Evolutionary conservation across 1,140 invertebrate species (phyloP).

Genomic region (Caenorhabditis inopinata): DNA sequence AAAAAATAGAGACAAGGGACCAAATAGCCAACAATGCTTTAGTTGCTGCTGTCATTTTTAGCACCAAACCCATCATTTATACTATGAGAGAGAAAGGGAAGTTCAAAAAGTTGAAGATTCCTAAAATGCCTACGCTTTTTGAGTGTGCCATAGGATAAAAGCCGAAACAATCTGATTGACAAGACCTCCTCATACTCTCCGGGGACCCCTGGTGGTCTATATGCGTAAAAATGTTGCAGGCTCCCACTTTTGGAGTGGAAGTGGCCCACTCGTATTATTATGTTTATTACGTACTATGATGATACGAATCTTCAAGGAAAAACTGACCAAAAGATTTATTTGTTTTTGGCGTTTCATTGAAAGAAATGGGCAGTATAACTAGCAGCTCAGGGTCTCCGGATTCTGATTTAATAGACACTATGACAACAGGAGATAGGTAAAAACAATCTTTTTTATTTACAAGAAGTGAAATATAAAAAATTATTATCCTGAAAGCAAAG

Average conservation of each 20-base stretch:
- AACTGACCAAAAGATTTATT: not conserved
- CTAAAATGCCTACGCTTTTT: conserved; percentile 33
- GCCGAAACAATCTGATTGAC: conserved; percentile 33
- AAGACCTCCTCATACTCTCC: conserved; percentile 7
- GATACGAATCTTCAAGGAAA: conserved; percentile 19
- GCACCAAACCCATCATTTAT: conserved; percentile 29
- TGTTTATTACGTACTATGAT: conserved; percentile 34
- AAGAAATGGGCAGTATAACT: not conserved
- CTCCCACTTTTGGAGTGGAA: not conserved
- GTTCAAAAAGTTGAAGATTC: conserved; percentile 34
- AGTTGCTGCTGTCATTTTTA: conserved; percentile 25
- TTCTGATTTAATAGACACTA: too few relatives aligned
- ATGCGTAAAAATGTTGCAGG: conserved; percentile 29
- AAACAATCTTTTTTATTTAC: too few relatives aligned
- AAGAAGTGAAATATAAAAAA: too few relatives aligned
- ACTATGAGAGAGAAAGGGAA: conserved; percentile 27
- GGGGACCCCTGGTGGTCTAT: conserved; percentile 30
- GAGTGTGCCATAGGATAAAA: conserved; percentile 22
- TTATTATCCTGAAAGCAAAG: too few relatives aligned
- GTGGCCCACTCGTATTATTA: conserved; percentile 25
- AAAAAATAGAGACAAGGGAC: not conserved
- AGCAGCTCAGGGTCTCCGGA: too few relatives aligned
- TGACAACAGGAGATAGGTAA: too few relatives aligned
- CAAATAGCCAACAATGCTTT: conserved; percentile 20
- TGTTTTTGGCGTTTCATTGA: not conserved